These are phyloP conservation scores for Eupeodes latifasciatus DNA, from an alignment of 2,888 invertebrate species.

Conservation along the genomic window DNA sequence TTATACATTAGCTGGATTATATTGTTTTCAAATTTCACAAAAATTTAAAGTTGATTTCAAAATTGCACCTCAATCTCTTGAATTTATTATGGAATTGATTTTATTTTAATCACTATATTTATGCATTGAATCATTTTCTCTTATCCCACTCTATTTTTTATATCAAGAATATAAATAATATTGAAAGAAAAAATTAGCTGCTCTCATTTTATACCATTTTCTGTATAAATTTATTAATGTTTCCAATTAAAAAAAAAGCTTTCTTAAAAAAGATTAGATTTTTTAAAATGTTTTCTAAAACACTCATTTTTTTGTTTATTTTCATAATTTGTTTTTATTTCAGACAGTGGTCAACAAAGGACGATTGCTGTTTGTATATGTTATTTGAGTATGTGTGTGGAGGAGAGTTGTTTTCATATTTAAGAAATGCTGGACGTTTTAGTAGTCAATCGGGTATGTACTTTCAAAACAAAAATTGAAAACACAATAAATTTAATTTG, in stretches of 20 bases:
- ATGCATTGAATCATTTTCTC: neutral
- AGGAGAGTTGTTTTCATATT: slow-evolving; percentile 97
- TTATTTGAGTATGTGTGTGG: slow-evolving; percentile 98
- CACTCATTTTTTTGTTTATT: neutral
- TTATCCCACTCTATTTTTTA: neutral
- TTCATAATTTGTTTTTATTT: slow-evolving; percentile 76
- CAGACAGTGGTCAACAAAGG: slow-evolving; percentile 96
- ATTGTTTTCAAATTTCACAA: no score
- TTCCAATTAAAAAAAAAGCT: neutral
- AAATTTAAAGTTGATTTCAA: no score
- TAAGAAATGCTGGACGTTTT: slow-evolving; percentile 96
- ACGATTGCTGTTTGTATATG: slow-evolving; percentile 97
- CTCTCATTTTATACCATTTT: neutral
- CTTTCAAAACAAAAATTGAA: neutral
- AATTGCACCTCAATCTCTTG: no score
- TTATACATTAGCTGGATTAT: no score
- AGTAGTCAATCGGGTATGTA: slow-evolving; percentile 90
- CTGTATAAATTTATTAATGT: neutral
- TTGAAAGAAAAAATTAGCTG: neutral
- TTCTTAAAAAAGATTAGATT: neutral
- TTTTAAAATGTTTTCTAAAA: neutral
- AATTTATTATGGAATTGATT: no score
- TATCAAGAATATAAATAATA: slow-evolving; percentile 17
- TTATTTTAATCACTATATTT: no score
- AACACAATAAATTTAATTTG: neutral